These are phyloP conservation scores for Sorex maritimensis DNA, from an alignment of 2,797 vertebrate species.

Conservation along the genomic window DNA sequence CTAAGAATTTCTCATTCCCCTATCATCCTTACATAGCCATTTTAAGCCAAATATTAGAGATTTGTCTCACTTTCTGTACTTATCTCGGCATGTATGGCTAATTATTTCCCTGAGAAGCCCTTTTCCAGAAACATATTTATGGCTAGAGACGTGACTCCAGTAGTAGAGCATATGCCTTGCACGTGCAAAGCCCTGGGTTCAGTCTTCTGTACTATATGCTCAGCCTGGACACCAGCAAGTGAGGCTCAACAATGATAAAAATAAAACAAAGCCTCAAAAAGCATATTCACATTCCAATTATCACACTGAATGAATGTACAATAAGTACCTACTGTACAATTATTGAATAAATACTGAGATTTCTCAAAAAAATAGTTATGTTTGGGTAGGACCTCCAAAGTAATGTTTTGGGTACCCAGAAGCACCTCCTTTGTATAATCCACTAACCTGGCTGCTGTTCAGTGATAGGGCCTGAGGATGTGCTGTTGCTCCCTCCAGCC, in stretches of 20 bases:
- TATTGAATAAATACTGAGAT: not conserved
- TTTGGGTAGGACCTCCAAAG: too few relatives aligned
- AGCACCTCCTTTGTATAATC: too few relatives aligned
- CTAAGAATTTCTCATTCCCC: not conserved
- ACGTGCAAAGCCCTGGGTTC: too few relatives aligned
- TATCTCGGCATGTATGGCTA: not conserved
- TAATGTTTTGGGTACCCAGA: too few relatives aligned
- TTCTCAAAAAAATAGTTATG: not conserved
- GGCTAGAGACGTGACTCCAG: too few relatives aligned
- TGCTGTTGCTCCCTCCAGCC: too few relatives aligned
- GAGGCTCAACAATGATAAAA: too few relatives aligned
- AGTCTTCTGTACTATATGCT: too few relatives aligned
- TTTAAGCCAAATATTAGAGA: slow-evolving; percentile 28
- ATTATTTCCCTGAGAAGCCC: slow-evolving; percentile 11
- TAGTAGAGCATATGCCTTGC: too few relatives aligned
- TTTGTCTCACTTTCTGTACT: not conserved
- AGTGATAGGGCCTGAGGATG: too few relatives aligned
- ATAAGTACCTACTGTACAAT: not conserved
- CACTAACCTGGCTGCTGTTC: too few relatives aligned
- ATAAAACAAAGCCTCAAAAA: not conserved
- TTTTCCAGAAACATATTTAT: not conserved
- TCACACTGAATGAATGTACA: not conserved
- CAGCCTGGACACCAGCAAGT: too few relatives aligned
- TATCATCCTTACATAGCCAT: not conserved
- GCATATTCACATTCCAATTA: not conserved